Conservation (phyloP, 2,888 invertebrate species). For the Drosophila greeni region DNA sequence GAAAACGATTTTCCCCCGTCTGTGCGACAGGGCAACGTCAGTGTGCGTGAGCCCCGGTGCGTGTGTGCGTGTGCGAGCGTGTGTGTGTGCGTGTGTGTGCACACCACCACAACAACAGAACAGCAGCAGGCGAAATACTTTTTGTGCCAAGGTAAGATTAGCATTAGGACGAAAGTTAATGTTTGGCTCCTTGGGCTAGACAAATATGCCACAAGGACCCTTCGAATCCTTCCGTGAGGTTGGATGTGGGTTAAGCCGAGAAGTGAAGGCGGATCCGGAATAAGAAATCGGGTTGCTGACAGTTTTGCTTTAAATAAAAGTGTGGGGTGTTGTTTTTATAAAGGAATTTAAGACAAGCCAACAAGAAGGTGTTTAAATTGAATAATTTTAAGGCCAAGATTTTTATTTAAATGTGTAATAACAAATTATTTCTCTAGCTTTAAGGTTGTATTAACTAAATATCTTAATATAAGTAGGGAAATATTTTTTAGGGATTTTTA, state of each 20-base stretch:
- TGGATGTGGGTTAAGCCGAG: conserved; percentile 40
- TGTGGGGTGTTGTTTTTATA: neutral
- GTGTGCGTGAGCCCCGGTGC: conserved; percentile 31
- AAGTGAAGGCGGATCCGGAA: conserved; percentile 1
- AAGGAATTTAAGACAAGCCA: neutral
- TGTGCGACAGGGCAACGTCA: conserved; percentile 14
- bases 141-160: conserved; percentile 64
- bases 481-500: neutral
- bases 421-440: neutral
- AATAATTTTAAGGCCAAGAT: no score
- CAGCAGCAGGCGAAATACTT: conserved; percentile 30
- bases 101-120: conserved; percentile 12
- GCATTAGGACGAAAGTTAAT: conserved; percentile 40
- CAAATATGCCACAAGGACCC: conserved; percentile 25
- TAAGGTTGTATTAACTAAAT: no score
- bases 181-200: conserved; percentile 25
- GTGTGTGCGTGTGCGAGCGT: conserved; percentile 21
- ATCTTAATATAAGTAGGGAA: no score
- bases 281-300: conserved; percentile 9
- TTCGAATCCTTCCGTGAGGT: neutral
- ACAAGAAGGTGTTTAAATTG: neutral
- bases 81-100: conserved; percentile 8
- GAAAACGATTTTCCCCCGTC: conserved; percentile 25
- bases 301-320: neutral
- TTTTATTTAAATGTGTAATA: neutral